Evolutionary conservation across 2,888 invertebrate species (phyloP), one percentile per base, ranked within the genome.

Genomic region (Scrobipalpa costella): DNA sequence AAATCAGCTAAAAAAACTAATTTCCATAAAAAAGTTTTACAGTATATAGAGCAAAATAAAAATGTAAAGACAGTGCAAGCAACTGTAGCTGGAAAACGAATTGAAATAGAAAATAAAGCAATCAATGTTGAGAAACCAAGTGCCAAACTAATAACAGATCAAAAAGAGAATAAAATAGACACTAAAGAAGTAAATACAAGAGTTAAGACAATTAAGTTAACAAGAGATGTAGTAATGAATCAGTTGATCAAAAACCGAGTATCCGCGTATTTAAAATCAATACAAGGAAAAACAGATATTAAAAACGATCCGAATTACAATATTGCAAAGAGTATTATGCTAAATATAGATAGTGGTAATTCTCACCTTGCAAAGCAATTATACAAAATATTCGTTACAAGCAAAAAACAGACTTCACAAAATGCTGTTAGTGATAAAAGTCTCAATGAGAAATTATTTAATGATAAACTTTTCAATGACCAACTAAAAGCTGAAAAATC

Each of bases 211-310:
- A 63, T 78, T n/a, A 83, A 77, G 68, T 44, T 88, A 33, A 77
- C 79, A 0, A 83, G 83, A 73, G 78, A 84, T 61, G 79, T 84
- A 72, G 77, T 89, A n/a, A 67, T 88, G 8, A 83, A 78, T 65
- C 87, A 87, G 63, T 66, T 90, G 1, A 88, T 90, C 7, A 83
- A 73, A 66, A 89, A 88, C 67, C 81, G 87, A 27, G 73, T 88
- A 52, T 66, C 73, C 47, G 62, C 75, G 2, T 89, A 82, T 64
- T 67, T 88, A 17, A 78, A 74, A 66, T 67, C 75, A 0, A 86
- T 84, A 73, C 80, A 85, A 65, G 68, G 70, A 0, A 71, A 71
- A 60, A 73, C 70, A 0, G 27, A 81, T 68, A 59, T 72, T 0
- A 71, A 64, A 6, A 65, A 75, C 33, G 83, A 86, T 67, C 67